Base-by-base conservation (phyloP, 64 coral and sea anemone genomes). In the Actinia tenebrosa region DNA sequence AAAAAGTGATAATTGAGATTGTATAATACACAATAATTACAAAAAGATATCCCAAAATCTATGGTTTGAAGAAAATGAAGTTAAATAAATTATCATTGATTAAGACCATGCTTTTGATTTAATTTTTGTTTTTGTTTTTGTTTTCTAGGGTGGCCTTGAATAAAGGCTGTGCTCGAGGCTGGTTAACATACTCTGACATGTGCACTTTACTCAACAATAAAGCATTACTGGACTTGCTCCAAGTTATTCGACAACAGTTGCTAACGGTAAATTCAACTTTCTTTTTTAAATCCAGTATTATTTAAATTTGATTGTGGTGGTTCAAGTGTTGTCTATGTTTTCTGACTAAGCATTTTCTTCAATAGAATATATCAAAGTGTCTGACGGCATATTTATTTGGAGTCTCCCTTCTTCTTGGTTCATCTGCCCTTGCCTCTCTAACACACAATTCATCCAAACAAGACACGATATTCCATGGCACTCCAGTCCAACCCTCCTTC, bases 171-270 rank as follows among this genome's bases (percentile, higher is more conserved):
- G 30, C 66, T 16, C 94, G 94, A 7, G 91, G 94, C 22, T 96
- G 94, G 94, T 91, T 96, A 66, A 90, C 80, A 9, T 96, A 96
- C 82, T 75, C 79, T 44, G 91, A 89, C 55, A 64, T 89, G n/a
- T 27, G 71, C 20, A 89, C 81, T 2, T 45, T 89, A 14, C 87
- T 89, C 26, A 61, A 86, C 16, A 85, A 89, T 22, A 56, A 23
- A 43, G 14, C 16, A 3, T 80, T 89, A 53, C 60, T 80, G 10
- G 19, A 64, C 2, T 37, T 75, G 20, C 44, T 89, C 16, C 25
- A 25, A 22, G 15, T 25, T 64, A 53, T 79, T 10, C 56, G 25
- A 52, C 30, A 79, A 27, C 80, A 92, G 53, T 22, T 84, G 1
- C 37, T 89, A 3, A 92, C 80, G 80, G 87, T 94, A 78, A 44